Base-by-base conservation (phyloP, 2,797 vertebrate species). In the Poeciliopsis infans region DNA sequence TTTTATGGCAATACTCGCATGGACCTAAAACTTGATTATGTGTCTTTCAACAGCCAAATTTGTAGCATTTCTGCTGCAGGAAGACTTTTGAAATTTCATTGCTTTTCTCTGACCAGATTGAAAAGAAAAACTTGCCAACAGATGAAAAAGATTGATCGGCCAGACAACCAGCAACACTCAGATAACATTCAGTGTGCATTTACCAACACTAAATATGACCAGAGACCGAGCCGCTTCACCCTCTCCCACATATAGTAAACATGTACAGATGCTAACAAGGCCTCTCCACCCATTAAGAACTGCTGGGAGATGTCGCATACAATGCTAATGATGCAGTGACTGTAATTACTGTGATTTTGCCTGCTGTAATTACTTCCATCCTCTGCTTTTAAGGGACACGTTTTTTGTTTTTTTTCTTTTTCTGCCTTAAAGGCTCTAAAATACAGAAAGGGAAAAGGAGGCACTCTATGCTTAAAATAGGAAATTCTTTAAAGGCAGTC, bases 311-410 rank as follows among this genome's bases (percentile, higher is more conserved):
- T 84, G 85, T 80, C 59, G 39, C 79, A 71, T 74, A 83, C 49
- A 86, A 84, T 73, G 76, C 81, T 76, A 88, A 81, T 45, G 76
- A 90, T 83, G 86, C 81, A 82, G 64, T 39, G 76, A 77, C 76
- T 81, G 72, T 88, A 89, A 95, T 93, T 84, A 92, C 89, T 88
- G 84, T 91, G 55, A 94, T 94, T 93, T 85, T 0, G 8, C 18
- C 81, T 79, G 78, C 90, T 81, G 87, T 91, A 92, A 94, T 93
- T 91, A 91, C 90, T 91, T 92, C 88, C 92, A 87, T 84, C 90
- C 87, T 88, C 86, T 87, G 83, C 89, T 88, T 93, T 90, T 91
- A 89, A 89, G 59, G 86, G 57, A 89, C 81, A 82, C 85, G 66
- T 88, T 86, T 86, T 20, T n/a, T n/a, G n/a, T n/a, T 46, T 5